phyloP scores from a whole-genome alignment of 2,113 vertebrate genomes.

The Butorides virescens region DNA sequence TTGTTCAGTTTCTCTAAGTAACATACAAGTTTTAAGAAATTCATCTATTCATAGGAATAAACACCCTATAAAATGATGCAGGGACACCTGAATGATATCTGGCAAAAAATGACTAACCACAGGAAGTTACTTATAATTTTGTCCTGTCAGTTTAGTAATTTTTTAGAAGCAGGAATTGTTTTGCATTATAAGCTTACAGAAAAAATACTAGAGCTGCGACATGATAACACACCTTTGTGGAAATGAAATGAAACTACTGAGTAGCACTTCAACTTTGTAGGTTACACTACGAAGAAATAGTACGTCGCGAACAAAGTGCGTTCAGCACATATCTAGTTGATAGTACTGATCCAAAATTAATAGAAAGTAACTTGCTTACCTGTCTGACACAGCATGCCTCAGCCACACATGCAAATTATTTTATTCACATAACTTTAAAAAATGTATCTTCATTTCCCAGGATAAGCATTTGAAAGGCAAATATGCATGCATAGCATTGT shows the following conservation, averaged over 20 bases:
- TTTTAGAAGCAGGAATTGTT: background rate
- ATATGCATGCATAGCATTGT: constrained; percentile 76
- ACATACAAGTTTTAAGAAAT: background rate
- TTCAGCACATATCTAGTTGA: constrained; percentile 2
- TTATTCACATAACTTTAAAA: constrained; percentile 70
- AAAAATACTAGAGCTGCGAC: background rate
- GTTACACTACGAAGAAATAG: constrained; percentile 19
- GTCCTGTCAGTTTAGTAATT: background rate
- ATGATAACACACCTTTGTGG: constrained; percentile 69
- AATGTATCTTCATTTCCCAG: constrained; percentile 68
- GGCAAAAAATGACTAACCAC: background rate
- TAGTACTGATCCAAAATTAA: constrained; percentile 20
- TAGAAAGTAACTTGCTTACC: constrained; percentile 72
- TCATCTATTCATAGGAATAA: background rate
- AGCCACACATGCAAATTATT: constrained; percentile 83
- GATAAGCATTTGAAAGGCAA: constrained; percentile 75
- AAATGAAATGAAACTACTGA: constrained; percentile 73
- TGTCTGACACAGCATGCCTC: constrained; percentile 84
- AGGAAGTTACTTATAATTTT: background rate
- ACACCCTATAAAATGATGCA: background rate
- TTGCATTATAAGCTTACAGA: constrained; percentile 1
- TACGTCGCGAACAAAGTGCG: constrained; percentile 9
- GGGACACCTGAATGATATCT: background rate
- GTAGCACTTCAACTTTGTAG: constrained; percentile 34
- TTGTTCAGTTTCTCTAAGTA: background rate